Evolutionary conservation across 2,888 invertebrate genomes (phyloP), one percentile per base, ranked within the genome.

Genomic region (Eupithecia abbreviata): DNA sequence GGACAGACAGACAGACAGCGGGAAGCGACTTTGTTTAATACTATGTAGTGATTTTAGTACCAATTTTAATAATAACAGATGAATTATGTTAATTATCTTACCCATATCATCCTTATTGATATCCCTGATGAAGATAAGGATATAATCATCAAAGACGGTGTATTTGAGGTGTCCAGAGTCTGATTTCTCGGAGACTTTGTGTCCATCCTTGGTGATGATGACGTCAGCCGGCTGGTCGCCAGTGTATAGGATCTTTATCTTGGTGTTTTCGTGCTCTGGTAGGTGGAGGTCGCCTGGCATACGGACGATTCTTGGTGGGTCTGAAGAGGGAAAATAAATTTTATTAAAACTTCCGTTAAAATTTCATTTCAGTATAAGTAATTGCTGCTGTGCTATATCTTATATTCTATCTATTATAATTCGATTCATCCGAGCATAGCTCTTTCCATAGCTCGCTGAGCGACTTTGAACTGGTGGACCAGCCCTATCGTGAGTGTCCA

Each of bases 151-250:
- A 90, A 99, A 99, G 41, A 98, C 97, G 0, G 98, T 98, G 92
- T 96, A 98, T 91, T 98, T 98, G 84, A 98, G 96, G 84, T 98
- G 98, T 0, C 73, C 71, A 69, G 67, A 58, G 73, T 81, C 78
- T 58, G 62, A 62, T 18, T 78, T 78, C 76, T 94, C 98, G 0
- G 96, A 94, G 73, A 99, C 94, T 81, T 96, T 96, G 83, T 96
- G 96, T 67, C 98, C 98, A 88, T 99, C 97, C 88, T 97, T 98
- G 78, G 96, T 97, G 75, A 99, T 96, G 2, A 96, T 96, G 74
- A 99, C 97, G 81, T 98, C 97, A 90, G 99, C 97, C 7, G 99
- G 99, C 90, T 99, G 99, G 89, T 99, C 99, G 47, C 99, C 99
- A 74, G 97, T 97, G 95, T 99, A 99, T 89, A 98, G 98, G 82